Conservation (phyloP, 2,113 vertebrate species). For the Gymnarchus niloticus region DNA sequence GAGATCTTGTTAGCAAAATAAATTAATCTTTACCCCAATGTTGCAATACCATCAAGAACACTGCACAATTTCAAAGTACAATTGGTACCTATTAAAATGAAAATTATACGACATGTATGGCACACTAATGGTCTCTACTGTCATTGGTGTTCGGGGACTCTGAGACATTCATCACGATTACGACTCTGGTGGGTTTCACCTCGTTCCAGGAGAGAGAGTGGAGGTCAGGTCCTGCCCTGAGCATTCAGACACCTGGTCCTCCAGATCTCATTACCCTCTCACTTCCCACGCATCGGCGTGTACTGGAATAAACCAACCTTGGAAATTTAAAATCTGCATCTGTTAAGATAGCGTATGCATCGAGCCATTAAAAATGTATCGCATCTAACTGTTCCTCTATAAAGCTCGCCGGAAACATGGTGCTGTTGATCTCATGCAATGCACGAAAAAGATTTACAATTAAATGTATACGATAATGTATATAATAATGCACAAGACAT, state of each 20-base stretch:
- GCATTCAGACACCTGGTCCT: not conserved
- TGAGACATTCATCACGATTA: not conserved
- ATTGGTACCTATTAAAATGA: not conserved
- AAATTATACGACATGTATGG: not conserved
- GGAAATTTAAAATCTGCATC: not conserved
- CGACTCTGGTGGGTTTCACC: not conserved
- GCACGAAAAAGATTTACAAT: not conserved
- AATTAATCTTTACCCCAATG: not conserved
- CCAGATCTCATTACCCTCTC: not conserved
- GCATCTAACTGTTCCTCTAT: not conserved
- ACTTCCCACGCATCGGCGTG: not conserved
- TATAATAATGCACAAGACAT: too few species aligned
- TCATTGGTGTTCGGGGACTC: not conserved
- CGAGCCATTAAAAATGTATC: not conserved
- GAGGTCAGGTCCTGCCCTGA: not conserved
- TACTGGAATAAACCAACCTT: not conserved
- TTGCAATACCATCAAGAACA: not conserved
- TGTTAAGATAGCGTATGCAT: not conserved
- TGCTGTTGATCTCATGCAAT: not conserved
- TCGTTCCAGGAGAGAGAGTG: not conserved
- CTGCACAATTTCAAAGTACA: not conserved
- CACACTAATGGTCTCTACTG: not conserved
- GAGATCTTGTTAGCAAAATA: not conserved
- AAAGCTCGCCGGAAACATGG: not conserved
- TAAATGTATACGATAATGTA: too few species aligned